Percentiles rank a stretch among this genome's conserved stretches.
phyloP scores from a whole-genome alignment of 2,113 vertebrate genomes.

The Sphaerodactylus townsendi region DNA sequence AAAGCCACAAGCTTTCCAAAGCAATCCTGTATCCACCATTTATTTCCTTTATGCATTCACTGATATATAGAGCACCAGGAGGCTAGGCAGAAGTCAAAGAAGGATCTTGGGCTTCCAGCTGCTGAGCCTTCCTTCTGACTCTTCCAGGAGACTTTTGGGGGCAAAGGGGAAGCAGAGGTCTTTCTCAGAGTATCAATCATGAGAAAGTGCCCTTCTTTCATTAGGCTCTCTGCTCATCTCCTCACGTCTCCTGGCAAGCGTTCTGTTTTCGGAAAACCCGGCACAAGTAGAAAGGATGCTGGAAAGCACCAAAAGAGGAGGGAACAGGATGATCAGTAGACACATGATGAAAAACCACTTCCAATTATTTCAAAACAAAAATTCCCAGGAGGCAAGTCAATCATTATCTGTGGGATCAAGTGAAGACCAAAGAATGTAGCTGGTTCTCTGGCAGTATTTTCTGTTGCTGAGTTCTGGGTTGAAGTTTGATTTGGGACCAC shows the following conservation, averaged over 20 bases:
- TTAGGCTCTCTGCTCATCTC: not conserved
- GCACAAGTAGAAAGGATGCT: not conserved
- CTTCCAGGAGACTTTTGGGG: not conserved
- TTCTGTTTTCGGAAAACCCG: conserved; percentile 26
- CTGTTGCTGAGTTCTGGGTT: not conserved
- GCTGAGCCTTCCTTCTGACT: not conserved
- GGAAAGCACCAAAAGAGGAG: not conserved
- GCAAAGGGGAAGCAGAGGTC: not conserved
- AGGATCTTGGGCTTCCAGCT: conserved; percentile 35
- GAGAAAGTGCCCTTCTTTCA: not conserved
- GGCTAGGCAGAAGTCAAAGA: not conserved
- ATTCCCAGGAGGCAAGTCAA: not conserved
- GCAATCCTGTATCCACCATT: not conserved
- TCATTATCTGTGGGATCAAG: not conserved
- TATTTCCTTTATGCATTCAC: not conserved
- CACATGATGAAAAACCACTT: not conserved
- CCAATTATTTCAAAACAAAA: not conserved
- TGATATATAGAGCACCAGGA: not conserved
- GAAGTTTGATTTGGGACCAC: not conserved
- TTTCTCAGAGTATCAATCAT: conserved; percentile 15
- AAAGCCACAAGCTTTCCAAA: not conserved
- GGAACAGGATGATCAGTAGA: not conserved
- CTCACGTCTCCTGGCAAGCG: not conserved
- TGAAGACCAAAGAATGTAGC: not conserved
- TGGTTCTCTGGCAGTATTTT: not conserved